These are phyloP conservation scores for Parambassis ranga DNA, from an alignment of 2,797 vertebrate species.

Conservation along the genomic window DNA sequence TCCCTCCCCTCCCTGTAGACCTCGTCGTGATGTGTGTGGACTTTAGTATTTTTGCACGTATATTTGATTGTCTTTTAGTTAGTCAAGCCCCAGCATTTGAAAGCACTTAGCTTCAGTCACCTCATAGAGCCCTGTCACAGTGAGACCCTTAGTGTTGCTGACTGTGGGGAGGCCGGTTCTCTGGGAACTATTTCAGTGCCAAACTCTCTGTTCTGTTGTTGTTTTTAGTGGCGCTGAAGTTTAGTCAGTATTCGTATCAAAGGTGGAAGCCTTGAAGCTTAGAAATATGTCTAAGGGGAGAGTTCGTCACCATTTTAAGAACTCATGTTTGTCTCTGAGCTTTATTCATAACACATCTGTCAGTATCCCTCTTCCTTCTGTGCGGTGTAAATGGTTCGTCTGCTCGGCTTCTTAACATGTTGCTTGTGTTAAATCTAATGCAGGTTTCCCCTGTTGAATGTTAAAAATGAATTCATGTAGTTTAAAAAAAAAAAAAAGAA, in stretches of 20 bases:
- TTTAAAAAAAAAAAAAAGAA: slow-evolving; percentile 6
- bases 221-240: slow-evolving; percentile 68
- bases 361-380: background rate
- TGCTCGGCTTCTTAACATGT: no score
- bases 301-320: no score
- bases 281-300: slow-evolving; percentile 44
- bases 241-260: slow-evolving; percentile 57
- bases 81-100: slow-evolving; percentile 20
- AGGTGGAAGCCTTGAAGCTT: slow-evolving; percentile 38
- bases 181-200: slow-evolving; percentile 81
- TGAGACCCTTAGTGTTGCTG: slow-evolving; percentile 30
- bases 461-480: slow-evolving; percentile 11
- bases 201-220: slow-evolving; percentile 71
- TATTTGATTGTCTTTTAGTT: background rate
- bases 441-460: slow-evolving; percentile 52
- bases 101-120: slow-evolving; percentile 40
- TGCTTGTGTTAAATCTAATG: slow-evolving; percentile 47
- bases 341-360: slow-evolving; percentile 22
- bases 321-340: no score
- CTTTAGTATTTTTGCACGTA: slow-evolving; percentile 35
- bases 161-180: slow-evolving; percentile 51
- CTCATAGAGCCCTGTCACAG: slow-evolving; percentile 29
- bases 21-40: slow-evolving; percentile 27
- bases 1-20: slow-evolving; percentile 19
- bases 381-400: slow-evolving; percentile 3